Conservation (phyloP, 2,113 vertebrate species). For the Ammospiza nelsoni region DNA sequence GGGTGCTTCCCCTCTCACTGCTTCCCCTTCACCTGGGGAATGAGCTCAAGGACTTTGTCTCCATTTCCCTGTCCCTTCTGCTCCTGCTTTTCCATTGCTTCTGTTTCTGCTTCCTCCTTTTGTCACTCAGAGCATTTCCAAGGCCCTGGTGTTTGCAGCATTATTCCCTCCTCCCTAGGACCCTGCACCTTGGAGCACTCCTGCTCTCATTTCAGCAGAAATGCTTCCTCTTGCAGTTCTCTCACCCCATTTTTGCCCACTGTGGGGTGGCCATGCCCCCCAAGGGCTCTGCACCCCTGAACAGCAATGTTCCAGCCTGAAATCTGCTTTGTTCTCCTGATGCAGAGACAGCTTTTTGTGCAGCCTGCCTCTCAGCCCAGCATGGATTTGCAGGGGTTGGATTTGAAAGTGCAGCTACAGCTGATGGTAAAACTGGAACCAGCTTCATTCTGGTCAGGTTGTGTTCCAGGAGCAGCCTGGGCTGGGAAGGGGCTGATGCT, state of each 20-base stretch:
- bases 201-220: not conserved
- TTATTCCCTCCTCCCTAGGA: accelerated
- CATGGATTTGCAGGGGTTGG: not conserved
- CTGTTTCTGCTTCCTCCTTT: not conserved
- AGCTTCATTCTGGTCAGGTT: not conserved
- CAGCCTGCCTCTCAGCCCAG: not conserved
- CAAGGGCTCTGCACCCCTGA: not conserved
- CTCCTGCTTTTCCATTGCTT: not conserved
- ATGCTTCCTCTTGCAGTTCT: not conserved
- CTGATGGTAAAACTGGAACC: not conserved
- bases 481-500: not conserved
- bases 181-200: not conserved
- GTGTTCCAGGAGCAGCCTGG: not conserved
- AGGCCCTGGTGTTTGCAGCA: not conserved
- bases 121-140: not conserved
- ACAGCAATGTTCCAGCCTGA: not conserved
- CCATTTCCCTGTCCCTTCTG: not conserved
- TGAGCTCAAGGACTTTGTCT: not conserved
- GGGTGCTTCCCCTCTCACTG: not conserved
- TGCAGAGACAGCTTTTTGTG: accelerated
- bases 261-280: not conserved
- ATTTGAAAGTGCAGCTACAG: not conserved
- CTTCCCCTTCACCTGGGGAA: not conserved
- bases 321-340: not conserved
- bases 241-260: not conserved